Base-by-base conservation (phyloP, 1,140 invertebrate species). In the Ceratosolen fusciceps region DNA sequence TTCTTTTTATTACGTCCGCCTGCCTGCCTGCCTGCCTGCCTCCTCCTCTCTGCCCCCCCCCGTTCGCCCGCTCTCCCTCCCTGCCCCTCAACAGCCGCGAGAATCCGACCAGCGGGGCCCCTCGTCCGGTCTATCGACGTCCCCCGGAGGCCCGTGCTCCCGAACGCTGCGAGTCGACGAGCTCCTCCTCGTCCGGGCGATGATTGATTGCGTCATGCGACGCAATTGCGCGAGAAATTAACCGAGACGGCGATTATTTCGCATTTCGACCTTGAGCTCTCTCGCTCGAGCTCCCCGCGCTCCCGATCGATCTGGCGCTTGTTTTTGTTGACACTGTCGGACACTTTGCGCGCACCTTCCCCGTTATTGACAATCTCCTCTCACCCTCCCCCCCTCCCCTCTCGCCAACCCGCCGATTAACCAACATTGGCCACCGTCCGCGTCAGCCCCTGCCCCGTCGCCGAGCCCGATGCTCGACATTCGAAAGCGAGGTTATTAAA, bases 121-220 rank as follows among this genome's bases (percentile, higher is more conserved):
- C 12, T 12, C 12, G 5, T 43, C 12, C 49, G 39, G 37, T 3
- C 1, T 47, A 31, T 74, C 21, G 19, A n/a, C n/a, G n/a, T n/a
- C n/a, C n/a, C n/a, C n/a, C n/a, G n/a, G n/a, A n/a, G n/a, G n/a
- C n/a, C n/a, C n/a, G n/a, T n/a, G n/a, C n/a, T n/a, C n/a, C n/a
- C n/a, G n/a, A n/a, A n/a, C n/a, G n/a, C n/a, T n/a, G n/a, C 58
- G 37, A 3, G 37, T 0, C 19, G 16, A 37, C 0, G 31, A 43
- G 14, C 62, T 24, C 80, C 72, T 62, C 71, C 79, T 80, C 73
- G 78, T 80, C 77, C 68, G 68, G 70, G 73, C 47, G 29, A n/a
- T n/a, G n/a, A n/a, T n/a, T n/a, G n/a, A 65, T 84, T 81, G 81
- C 82, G 77, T 83, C 82, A 83, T 82, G 80, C 54, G 43, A 31